These are phyloP conservation scores for Tachina lurida DNA, from an alignment of 2,888 invertebrate species.

Conservation along the genomic window DNA sequence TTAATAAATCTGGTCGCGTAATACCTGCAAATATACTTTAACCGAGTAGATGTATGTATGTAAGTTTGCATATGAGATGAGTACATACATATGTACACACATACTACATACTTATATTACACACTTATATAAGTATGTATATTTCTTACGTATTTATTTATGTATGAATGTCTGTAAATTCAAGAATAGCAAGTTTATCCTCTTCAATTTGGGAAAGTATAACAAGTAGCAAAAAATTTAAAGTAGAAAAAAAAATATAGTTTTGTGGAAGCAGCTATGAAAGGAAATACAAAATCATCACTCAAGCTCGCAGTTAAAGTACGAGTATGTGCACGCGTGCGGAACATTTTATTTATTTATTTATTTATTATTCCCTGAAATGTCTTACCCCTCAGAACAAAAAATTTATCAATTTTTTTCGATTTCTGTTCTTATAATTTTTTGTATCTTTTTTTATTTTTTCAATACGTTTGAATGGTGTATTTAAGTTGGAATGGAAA, in stretches of 20 bases:
- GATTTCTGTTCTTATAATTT: slow-evolving; percentile 12
- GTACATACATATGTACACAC: not conserved
- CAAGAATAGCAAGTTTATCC: slow-evolving; percentile 55
- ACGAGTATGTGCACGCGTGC: slow-evolving; percentile 76
- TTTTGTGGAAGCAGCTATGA: not conserved
- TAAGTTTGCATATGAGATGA: not conserved
- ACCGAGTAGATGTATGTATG: not conserved
- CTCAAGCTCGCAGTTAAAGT: slow-evolving; percentile 60
- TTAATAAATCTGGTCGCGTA: not conserved
- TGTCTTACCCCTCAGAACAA: slow-evolving; percentile 36
- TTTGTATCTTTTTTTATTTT: not conserved
- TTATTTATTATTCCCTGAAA: slow-evolving; percentile 75
- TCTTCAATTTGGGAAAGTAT: slow-evolving; percentile 53
- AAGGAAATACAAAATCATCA: slow-evolving; percentile 59
- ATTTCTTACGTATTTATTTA: not conserved
- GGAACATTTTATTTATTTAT: slow-evolving; percentile 77
- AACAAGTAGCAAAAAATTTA: slow-evolving; percentile 40
- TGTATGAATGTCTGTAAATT: slow-evolving; percentile 11
- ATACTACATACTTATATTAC: not conserved
- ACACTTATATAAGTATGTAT: too few relatives aligned
- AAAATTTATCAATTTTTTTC: slow-evolving; percentile 12
- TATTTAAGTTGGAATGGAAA: slow-evolving; percentile 40
- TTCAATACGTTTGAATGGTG: slow-evolving; percentile 10
- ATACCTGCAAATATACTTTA: not conserved
- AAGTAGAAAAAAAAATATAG: not conserved